These are phyloP conservation scores for Pachyrhynchus sulphureomaculatus DNA, from an alignment of 1,140 invertebrate species.

Conservation along the genomic window DNA sequence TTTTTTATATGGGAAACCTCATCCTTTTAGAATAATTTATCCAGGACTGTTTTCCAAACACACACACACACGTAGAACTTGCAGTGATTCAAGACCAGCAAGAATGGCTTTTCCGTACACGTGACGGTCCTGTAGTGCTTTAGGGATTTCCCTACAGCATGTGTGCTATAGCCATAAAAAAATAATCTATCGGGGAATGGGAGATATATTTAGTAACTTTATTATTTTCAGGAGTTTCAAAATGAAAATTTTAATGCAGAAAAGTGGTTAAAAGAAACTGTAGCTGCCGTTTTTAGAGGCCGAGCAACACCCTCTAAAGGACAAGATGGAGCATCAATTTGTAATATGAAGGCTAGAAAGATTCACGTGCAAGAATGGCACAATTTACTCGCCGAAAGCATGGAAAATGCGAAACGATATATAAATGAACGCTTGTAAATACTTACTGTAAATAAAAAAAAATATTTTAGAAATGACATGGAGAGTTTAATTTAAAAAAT, in stretches of 20 bases:
- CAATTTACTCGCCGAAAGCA: slow-evolving; percentile 53
- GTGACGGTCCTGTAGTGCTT: no score
- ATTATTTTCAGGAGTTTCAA: slow-evolving; percentile 50
- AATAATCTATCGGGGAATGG: no score
- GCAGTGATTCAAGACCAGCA: no score
- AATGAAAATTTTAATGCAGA: slow-evolving; percentile 60
- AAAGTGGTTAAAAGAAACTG: slow-evolving; percentile 60
- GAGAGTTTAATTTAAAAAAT: no score
- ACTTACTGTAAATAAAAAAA: not conserved
- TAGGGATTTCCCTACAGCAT: no score
- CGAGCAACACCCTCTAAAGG: slow-evolving; percentile 53
- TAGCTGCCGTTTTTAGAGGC: slow-evolving; percentile 55
- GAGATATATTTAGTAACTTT: slow-evolving; percentile 1
- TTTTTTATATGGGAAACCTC: no score
- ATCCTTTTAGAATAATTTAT: no score
- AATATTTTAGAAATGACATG: no score
- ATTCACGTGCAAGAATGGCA: slow-evolving; percentile 55
- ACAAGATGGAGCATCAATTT: slow-evolving; percentile 56
- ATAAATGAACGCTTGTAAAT: slow-evolving; percentile 50
- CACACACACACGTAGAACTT: no score
- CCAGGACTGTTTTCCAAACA: no score
- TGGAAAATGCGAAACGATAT: slow-evolving; percentile 55
- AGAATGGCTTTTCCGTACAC: no score
- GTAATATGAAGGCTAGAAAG: slow-evolving; percentile 60
- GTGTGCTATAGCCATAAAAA: no score